These are phyloP conservation scores for Plebejus anna DNA, from an alignment of 2,888 invertebrate genomes.

Conservation along the genomic window DNA sequence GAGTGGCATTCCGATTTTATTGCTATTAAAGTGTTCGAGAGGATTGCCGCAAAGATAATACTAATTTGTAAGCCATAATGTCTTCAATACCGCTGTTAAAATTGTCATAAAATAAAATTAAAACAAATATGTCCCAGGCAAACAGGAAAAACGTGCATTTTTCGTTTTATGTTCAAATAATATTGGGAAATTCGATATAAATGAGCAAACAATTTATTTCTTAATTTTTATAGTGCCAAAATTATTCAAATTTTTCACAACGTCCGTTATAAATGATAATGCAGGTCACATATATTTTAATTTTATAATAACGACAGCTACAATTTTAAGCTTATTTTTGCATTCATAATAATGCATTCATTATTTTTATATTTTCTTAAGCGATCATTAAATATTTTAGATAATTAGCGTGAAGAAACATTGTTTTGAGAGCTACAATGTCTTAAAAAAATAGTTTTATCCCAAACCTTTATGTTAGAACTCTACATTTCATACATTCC, in stretches of 20 bases:
- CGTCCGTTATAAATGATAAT: background rate
- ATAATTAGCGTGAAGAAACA: background rate
- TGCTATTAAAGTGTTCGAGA: conserved; percentile 46
- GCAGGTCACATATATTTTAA: background rate
- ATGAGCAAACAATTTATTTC: background rate
- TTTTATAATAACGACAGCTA: background rate
- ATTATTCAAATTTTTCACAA: background rate
- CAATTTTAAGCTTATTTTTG: conserved; percentile 7
- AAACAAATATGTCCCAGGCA: background rate
- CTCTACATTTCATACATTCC: conserved; percentile 11
- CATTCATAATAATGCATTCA: background rate
- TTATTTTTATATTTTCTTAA: background rate
- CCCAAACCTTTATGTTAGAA: background rate
- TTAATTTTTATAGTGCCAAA: background rate
- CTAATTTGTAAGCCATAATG: conserved; percentile 28
- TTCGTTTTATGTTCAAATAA: background rate
- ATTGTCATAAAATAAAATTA: conserved; percentile 8
- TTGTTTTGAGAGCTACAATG: background rate
- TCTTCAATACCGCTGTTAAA: background rate
- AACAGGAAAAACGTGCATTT: conserved; percentile 5
- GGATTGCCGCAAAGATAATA: conserved; percentile 29
- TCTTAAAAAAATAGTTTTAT: background rate
- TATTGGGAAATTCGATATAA: background rate
- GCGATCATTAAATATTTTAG: background rate
- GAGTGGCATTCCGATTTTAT: conserved; percentile 65